Evolutionary conservation across 2,113 vertebrate genomes (phyloP).

Genomic region (Catharus fuscescens): DNA sequence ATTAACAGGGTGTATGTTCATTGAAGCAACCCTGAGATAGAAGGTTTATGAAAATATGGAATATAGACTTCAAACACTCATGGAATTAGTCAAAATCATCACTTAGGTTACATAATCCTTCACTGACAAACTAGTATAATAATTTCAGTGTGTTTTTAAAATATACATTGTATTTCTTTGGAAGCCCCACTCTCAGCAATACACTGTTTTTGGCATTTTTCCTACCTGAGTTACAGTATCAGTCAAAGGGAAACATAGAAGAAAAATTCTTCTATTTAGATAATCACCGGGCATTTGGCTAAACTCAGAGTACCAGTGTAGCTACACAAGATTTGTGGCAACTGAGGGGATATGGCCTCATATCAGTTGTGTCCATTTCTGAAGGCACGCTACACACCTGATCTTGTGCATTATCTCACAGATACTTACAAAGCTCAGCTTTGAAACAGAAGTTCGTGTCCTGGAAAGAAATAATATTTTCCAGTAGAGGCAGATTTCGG

Average conservation of each 20-base stretch:
- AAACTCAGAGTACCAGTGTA: conserved; percentile 3
- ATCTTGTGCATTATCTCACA: background rate
- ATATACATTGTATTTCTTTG: background rate
- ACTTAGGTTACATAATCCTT: background rate
- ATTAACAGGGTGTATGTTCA: background rate
- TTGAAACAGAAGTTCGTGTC: background rate
- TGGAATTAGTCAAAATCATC: background rate
- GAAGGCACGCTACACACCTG: background rate
- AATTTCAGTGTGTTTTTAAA: conserved; percentile 31
- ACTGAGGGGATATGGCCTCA: background rate
- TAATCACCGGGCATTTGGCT: conserved; percentile 26
- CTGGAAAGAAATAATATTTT: background rate
- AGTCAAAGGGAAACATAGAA: conserved; percentile 16
- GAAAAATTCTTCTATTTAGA: conserved; percentile 47
- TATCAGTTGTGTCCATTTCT: background rate
- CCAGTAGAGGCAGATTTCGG: background rate
- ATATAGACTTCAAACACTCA: background rate
- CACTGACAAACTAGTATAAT: background rate
- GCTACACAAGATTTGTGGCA: conserved; percentile 10
- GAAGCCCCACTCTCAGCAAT: background rate
- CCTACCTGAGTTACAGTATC: conserved; percentile 6
- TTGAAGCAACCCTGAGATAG: background rate
- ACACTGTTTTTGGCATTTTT: conserved; percentile 36
- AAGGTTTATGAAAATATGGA: background rate
- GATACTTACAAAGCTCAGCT: background rate